phyloP scores from a whole-genome alignment of 2,113 vertebrate species.

The Struthio camelus region DNA sequence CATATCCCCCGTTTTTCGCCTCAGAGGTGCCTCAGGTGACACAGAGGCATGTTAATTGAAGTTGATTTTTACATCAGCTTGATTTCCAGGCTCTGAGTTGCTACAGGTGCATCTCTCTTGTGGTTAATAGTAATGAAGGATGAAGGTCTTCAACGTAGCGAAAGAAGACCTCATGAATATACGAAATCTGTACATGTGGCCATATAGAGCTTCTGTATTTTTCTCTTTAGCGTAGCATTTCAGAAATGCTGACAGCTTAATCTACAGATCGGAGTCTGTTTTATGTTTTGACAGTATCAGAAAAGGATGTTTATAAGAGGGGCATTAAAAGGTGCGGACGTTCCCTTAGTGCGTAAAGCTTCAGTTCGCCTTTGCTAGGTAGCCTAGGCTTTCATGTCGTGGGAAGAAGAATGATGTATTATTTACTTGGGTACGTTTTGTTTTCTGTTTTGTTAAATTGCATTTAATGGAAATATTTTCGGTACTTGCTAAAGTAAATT shows the following conservation, averaged over 20 bases:
- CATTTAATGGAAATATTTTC: not conserved
- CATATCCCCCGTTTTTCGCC: constrained; percentile 51
- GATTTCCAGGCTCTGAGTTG: constrained; percentile 55
- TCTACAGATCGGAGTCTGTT: constrained; percentile 5
- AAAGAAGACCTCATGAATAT: constrained; percentile 42
- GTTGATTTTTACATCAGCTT: constrained; percentile 51
- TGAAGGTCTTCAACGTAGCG: not conserved
- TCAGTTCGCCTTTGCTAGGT: not conserved
- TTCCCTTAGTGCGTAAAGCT: not conserved
- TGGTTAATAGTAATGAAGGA: constrained; percentile 15
- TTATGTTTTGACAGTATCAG: constrained; percentile 22
- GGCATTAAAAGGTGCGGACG: constrained; percentile 12
- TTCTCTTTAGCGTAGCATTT: constrained; percentile 14
- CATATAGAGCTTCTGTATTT: constrained; percentile 29
- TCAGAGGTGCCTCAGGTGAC: constrained; percentile 53
- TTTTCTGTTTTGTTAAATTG: constrained; percentile 8
- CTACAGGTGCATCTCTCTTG: constrained; percentile 64
- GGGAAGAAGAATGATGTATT: not conserved
- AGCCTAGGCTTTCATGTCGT: not conserved
- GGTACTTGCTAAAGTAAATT: not conserved
- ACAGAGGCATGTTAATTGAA: constrained; percentile 20
- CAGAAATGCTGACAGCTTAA: constrained; percentile 2
- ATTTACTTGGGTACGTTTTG: not conserved
- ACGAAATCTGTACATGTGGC: constrained; percentile 8
- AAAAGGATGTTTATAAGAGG: constrained; percentile 16